phyloP scores from a whole-genome alignment of 2,888 invertebrate species.

The Baronia brevicornis region DNA sequence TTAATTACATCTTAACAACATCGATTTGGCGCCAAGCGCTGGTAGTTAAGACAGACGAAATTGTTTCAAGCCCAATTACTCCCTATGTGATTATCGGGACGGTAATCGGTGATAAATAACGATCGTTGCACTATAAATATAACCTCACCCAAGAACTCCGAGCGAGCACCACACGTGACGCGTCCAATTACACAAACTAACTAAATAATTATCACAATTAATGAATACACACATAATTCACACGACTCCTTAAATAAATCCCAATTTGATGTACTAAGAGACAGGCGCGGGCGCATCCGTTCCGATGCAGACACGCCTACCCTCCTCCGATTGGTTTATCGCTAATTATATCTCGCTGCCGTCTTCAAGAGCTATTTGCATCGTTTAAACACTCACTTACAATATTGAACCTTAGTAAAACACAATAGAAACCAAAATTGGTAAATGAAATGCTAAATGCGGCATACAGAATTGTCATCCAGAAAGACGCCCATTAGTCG shows the following conservation, averaged over 20 bases:
- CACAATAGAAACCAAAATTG: slow-evolving; percentile 18
- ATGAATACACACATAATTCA: slow-evolving; percentile 61
- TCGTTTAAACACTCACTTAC: slow-evolving; percentile 43
- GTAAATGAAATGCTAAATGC: slow-evolving; percentile 27
- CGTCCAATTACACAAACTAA: slow-evolving; percentile 64
- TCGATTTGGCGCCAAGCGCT: slow-evolving; percentile 14
- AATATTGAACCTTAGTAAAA: slow-evolving; percentile 24
- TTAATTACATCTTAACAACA: slow-evolving; percentile 4
- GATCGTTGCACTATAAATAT: slow-evolving; percentile 19
- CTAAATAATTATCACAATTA: slow-evolving; percentile 75
- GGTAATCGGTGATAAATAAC: slow-evolving; percentile 20
- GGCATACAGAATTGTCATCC: slow-evolving; percentile 59
- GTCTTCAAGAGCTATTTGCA: slow-evolving; percentile 66
- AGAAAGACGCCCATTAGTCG: slow-evolving; percentile 69
- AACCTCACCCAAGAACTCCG: slow-evolving; percentile 29
- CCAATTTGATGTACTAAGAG: slow-evolving; percentile 50
- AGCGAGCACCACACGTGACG: slow-evolving; percentile 41
- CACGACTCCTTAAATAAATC: slow-evolving; percentile 56
- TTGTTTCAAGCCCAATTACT: slow-evolving; percentile 19
- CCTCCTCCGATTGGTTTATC: slow-evolving; percentile 51
- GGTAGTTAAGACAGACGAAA: slow-evolving; percentile 15
- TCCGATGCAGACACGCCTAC: slow-evolving; percentile 44
- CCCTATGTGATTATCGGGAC: slow-evolving; percentile 19
- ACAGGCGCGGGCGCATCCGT: slow-evolving; percentile 41
- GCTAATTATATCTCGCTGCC: slow-evolving; percentile 62